Evolutionary conservation across 2,888 invertebrate genomes (phyloP), one percentile per base, ranked within the genome.

Genomic region (Heliconius sara): DNA sequence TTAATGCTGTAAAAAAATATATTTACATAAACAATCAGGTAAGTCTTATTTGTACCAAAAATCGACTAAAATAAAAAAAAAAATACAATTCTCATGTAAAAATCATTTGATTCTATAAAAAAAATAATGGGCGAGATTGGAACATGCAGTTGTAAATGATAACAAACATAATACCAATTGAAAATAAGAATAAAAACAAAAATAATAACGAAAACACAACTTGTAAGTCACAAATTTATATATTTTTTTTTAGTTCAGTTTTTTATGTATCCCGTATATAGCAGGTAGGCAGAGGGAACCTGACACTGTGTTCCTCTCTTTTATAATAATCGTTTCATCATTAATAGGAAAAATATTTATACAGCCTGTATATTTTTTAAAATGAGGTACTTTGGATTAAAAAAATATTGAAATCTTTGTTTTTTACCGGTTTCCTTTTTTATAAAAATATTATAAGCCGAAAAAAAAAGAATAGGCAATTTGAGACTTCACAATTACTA

Each of bases 11-110:
- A 70, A 57, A 60, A 77, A 72, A 72, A 71, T 57, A 71, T 63
- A 43, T 71, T 30, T 71, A 77, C 30, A 77, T 34, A 57, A 22
- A 27, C 16, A 27, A 39, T 71, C 71, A 65, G 60, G 70, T 77
- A 77, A 60, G 57, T 70, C 27, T 70, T 63, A 77, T 77, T 71
- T 77, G 68, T 77, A 77, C 68, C 60, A 77, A n/a, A 68, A 60
- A 39, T 22, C 39, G 57, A 70, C 39, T 68, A 76, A 76, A 25
- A 47, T 66, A 3, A 34, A 67, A 22, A 52, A 52, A 22, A n/a
- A 30, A 25, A 10, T 65, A 65, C 16, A 25, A 65, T 65, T 60
- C 60, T 60, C 10, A 65, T 27, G 9, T 39, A 39, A 39, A 4
- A 39, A 39, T 9, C 9, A 9, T n/a, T 10, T 65, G 6, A 65